These are phyloP conservation scores for Melanogrammus aeglefinus DNA, from an alignment of 2,797 vertebrate species.

Conservation along the genomic window DNA sequence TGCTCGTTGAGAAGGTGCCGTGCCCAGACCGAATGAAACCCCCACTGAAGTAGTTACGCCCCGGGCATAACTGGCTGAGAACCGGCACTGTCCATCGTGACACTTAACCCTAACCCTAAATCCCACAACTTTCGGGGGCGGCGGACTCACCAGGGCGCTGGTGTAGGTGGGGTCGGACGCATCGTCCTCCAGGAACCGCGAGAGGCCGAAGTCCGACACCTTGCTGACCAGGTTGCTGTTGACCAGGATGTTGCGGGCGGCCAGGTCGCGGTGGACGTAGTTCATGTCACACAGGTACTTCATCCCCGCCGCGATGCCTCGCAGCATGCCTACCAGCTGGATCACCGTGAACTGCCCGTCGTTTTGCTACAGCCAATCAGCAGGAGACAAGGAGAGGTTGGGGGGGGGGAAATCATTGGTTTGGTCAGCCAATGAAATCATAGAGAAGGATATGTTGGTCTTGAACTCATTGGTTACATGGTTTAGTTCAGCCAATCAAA, in stretches of 20 bases:
- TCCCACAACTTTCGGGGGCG: too few relatives aligned
- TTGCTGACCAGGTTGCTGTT: constrained; percentile 98
- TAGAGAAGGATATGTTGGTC: not conserved
- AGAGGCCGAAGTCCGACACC: constrained; percentile 94
- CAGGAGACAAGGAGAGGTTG: not conserved
- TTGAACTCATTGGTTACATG: too few relatives aligned
- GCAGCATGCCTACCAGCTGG: constrained; percentile 94
- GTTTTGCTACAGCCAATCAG: constrained; percentile 81
- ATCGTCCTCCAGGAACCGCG: constrained; percentile 93
- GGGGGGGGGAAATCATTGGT: not conserved
- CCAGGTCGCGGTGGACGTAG: constrained; percentile 94
- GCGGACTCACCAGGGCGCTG: constrained; percentile 84
- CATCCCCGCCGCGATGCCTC: constrained; percentile 93
- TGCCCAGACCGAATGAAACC: too few relatives aligned
- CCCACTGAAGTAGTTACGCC: too few relatives aligned
- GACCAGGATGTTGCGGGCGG: constrained; percentile 95
- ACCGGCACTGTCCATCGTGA: too few relatives aligned
- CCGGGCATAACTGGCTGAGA: too few relatives aligned
- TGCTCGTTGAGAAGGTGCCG: too few relatives aligned
- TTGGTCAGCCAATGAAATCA: too few relatives aligned
- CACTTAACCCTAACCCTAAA: too few relatives aligned
- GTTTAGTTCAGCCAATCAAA: too few relatives aligned
- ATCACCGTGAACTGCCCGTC: constrained; percentile 97
- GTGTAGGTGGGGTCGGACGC: constrained; percentile 97
- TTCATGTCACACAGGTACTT: constrained; percentile 97